Evolutionary conservation across 2,797 vertebrate species (phyloP).

Genomic region (Tarsius wallacei): DNA sequence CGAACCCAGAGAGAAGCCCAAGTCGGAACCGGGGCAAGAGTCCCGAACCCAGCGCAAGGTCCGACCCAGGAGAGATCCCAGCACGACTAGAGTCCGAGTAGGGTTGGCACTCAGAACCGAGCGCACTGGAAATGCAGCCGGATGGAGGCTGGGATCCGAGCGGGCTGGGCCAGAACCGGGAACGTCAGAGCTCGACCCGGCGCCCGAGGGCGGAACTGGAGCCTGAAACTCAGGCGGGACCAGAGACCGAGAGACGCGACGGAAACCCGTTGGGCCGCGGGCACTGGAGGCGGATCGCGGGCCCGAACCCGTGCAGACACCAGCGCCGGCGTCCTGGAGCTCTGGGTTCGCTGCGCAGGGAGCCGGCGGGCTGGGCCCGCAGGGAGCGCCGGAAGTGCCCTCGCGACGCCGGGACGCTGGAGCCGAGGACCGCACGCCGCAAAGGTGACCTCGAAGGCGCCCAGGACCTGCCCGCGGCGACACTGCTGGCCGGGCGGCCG

Average conservation of each 20-base stretch:
- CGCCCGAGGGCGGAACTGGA: constrained; percentile 11
- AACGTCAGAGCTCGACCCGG: background rate
- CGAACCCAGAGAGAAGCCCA: background rate
- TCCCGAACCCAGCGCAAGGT: background rate
- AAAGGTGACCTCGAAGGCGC: background rate
- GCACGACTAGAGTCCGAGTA: background rate
- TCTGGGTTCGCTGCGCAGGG: background rate
- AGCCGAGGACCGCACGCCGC: background rate
- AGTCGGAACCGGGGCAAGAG: background rate
- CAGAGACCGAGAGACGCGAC: background rate
- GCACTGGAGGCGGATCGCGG: background rate
- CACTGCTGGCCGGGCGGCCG: constrained; percentile 11
- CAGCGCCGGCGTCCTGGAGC: background rate
- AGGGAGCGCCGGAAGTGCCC: background rate
- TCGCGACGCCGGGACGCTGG: rapidly evolving
- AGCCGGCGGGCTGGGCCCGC: background rate
- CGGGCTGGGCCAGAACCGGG: background rate
- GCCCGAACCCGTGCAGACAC: background rate
- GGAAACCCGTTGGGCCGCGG: background rate
- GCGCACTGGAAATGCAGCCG: background rate
- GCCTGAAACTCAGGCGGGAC: constrained; percentile 17
- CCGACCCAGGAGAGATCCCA: background rate
- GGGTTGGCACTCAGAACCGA: background rate
- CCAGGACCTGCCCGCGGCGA: background rate
- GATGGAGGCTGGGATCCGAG: background rate